Percentiles rank a stretch among this genome's conserved stretches.
phyloP scores from a whole-genome alignment of 37 sponge, comb jelly and placozoan species.

The Corticium candelabrum region DNA sequence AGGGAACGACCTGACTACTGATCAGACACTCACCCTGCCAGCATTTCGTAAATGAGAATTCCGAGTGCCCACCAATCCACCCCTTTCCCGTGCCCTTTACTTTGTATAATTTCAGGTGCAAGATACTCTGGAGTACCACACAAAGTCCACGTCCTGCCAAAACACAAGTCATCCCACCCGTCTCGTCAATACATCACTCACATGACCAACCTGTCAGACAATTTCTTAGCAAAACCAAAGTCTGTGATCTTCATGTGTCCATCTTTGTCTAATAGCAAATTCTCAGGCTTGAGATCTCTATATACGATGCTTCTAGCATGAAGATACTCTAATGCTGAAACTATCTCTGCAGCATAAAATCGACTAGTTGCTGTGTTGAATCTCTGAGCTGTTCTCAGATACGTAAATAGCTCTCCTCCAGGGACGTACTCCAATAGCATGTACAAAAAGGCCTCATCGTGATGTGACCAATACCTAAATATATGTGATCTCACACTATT shows the following conservation, averaged over 20 bases:
- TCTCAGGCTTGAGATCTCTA: slow-evolving; percentile 90
- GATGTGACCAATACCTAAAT: slow-evolving; percentile 64
- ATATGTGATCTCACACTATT: neutral
- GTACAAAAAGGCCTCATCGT: slow-evolving; percentile 82
- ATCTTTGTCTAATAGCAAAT: slow-evolving; percentile 60
- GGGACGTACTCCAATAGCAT: slow-evolving; percentile 82
- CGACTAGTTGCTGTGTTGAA: slow-evolving; percentile 53
- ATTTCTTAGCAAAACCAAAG: slow-evolving; percentile 87
- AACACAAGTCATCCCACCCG: no score
- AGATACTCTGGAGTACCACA: slow-evolving; percentile 96
- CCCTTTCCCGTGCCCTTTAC: slow-evolving; percentile 80
- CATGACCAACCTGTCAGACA: slow-evolving; percentile 49
- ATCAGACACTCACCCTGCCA: slow-evolving; percentile 85
- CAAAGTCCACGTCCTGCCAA: slow-evolving; percentile 75
- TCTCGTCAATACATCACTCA: neutral
- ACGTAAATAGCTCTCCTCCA: slow-evolving; percentile 93
- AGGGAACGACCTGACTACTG: no score
- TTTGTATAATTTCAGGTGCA: slow-evolving; percentile 96
- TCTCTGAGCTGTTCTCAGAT: slow-evolving; percentile 64
- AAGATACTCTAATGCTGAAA: slow-evolving; percentile 80
- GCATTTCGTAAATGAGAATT: slow-evolving; percentile 89
- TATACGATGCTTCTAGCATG: slow-evolving; percentile 78
- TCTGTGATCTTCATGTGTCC: slow-evolving; percentile 86
- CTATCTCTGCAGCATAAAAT: slow-evolving; percentile 89
- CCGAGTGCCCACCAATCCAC: slow-evolving; percentile 99